These are phyloP conservation scores for Dicyrtomina minuta DNA, from an alignment of 2,888 invertebrate species.

Conservation along the genomic window DNA sequence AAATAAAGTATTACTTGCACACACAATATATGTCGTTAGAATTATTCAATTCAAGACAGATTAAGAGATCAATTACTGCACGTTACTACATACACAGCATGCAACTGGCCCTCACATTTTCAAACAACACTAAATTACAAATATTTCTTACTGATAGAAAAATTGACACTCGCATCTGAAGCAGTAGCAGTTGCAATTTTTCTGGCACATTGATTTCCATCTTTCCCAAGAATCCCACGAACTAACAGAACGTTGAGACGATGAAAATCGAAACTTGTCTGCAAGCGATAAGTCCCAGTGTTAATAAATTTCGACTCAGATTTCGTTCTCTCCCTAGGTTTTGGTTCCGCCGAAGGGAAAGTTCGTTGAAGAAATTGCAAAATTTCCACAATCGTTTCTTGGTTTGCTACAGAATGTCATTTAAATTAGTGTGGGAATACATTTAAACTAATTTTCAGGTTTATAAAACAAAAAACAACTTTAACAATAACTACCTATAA, in stretches of 20 bases:
- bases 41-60: too few species aligned
- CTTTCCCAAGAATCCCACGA: constrained; percentile 72
- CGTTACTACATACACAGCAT: too few species aligned
- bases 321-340: constrained; percentile 1
- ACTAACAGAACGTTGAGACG: constrained; percentile 83
- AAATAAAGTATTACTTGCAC: too few species aligned
- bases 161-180: constrained; percentile 67
- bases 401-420: constrained; percentile 78
- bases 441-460: too few species aligned
- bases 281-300: constrained; percentile 60
- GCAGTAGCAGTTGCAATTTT: constrained; percentile 94
- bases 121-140: too few species aligned
- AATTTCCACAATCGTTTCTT: constrained; percentile 90
- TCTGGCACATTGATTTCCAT: constrained; percentile 70
- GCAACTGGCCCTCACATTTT: too few species aligned
- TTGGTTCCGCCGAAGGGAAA: constrained; percentile 1
- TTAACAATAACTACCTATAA: constrained; percentile 68
- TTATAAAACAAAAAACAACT: too few species aligned
- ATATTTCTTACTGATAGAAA: constrained; percentile 61
- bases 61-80: too few species aligned
- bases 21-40: too few species aligned
- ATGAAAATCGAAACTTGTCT: constrained; percentile 90
- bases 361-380: constrained; percentile 58
- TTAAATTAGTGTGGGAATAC: background rate
- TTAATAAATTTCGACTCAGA: constrained; percentile 14